phyloP scores from a whole-genome alignment of 2,888 invertebrate species.

The Xylota sylvarum region DNA sequence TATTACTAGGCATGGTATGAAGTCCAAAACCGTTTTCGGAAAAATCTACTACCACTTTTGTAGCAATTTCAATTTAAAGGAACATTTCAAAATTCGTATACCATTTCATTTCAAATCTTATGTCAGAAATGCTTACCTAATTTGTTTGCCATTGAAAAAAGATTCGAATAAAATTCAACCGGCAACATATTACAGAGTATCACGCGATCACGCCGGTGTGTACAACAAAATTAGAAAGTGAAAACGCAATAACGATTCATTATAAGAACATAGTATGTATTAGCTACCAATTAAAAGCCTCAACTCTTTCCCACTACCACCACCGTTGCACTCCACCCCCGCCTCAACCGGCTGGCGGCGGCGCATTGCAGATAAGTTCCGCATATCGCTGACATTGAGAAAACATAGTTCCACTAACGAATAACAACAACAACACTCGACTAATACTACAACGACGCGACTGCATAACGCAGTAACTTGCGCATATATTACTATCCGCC shows the following conservation, averaged over 20 bases:
- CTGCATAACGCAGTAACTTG: constrained; percentile 4
- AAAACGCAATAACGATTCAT: constrained; percentile 28
- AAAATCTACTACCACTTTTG: too few relatives aligned
- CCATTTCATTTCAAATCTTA: background rate
- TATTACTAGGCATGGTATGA: too few relatives aligned
- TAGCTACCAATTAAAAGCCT: constrained; percentile 7
- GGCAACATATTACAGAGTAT: constrained; percentile 1
- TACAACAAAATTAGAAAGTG: constrained; percentile 39
- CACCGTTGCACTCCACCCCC: constrained; percentile 16
- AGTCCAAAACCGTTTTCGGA: too few relatives aligned
- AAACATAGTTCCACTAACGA: constrained; percentile 13
- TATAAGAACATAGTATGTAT: background rate
- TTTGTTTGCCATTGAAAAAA: background rate
- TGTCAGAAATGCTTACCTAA: background rate
- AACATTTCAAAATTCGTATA: too few relatives aligned
- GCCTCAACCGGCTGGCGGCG: constrained; percentile 6
- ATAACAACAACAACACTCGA: constrained; percentile 24
- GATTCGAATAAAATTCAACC: background rate
- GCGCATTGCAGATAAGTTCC: constrained; percentile 17
- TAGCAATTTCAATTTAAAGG: too few relatives aligned
- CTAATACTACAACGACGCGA: background rate
- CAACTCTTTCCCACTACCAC: constrained; percentile 16
- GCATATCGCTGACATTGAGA: constrained; percentile 46
- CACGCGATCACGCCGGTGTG: background rate
- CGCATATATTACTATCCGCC: constrained; percentile 19